Conservation (phyloP, 2,797 vertebrate genomes). For the Oryzias dopingdopingensis region DNA sequence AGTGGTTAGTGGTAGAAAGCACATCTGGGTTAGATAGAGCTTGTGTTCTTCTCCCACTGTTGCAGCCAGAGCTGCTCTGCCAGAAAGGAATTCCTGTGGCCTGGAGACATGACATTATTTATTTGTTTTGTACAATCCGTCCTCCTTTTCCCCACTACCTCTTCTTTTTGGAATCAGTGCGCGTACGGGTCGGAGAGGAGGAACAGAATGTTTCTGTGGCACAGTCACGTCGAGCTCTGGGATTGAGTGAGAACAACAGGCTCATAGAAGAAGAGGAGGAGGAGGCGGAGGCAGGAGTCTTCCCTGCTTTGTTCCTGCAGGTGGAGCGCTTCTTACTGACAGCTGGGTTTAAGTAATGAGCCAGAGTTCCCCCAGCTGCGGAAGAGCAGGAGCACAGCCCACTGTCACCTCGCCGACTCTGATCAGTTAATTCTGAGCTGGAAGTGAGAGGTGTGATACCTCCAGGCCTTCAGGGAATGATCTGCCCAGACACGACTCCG, state of each 20-base stretch:
- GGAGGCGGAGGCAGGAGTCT: constrained; percentile 18
- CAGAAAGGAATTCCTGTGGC: constrained; percentile 91
- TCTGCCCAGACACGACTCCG: constrained; percentile 46
- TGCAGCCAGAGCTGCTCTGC: constrained; percentile 79
- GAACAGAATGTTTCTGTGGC: constrained; percentile 94
- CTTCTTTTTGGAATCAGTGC: constrained; percentile 78
- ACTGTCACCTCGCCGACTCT: constrained; percentile 30
- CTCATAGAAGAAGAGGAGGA: constrained; percentile 40
- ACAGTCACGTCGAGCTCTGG: constrained; percentile 65
- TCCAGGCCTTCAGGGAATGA: constrained; percentile 29
- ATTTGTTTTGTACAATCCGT: constrained; percentile 83
- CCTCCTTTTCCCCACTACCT: constrained; percentile 75
- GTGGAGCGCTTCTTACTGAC: constrained; percentile 64
- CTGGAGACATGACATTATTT: constrained; percentile 88
- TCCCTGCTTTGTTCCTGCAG: constrained; percentile 67
- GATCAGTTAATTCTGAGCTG: constrained; percentile 57
- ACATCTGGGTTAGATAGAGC: constrained; percentile 90
- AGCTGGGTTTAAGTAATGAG: constrained; percentile 46
- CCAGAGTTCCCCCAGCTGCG: constrained; percentile 45
- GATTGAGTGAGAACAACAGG: constrained; percentile 65
- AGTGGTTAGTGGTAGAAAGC: constrained; percentile 73
- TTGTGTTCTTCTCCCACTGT: constrained; percentile 81
- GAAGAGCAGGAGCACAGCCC: constrained; percentile 41
- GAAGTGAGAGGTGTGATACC: constrained; percentile 53
- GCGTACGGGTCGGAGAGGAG: constrained; percentile 75